Base-by-base conservation (phyloP, 2,797 vertebrate genomes). In the Pipistrellus kuhlii region DNA sequence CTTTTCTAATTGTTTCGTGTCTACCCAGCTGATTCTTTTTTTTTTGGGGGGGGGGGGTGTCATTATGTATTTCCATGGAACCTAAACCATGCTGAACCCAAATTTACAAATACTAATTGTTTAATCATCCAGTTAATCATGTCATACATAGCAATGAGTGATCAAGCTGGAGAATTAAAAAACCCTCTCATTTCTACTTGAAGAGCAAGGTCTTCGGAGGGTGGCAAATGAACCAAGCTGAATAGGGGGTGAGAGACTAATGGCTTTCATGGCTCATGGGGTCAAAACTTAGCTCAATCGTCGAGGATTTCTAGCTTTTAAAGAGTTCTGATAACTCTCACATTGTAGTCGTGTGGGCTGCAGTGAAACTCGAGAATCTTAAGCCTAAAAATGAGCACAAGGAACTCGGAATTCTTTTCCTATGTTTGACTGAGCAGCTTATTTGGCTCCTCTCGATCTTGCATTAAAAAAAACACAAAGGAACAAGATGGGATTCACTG, bases 191-290 rank as follows among this genome's bases (percentile, higher is more conserved):
- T 80, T 80, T 84, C 55, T 71, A 23, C 32, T 23, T 7, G 59
- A 92, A 75, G 25, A 90, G 32, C 44, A 44, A 89, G 89, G 27
- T 85, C 59, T 85, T 64, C 59, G 75, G 75, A 94, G 23, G n/a
- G 44, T 72, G n/a, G 68, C 20, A 41, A 69, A 27, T 59, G 76
- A 94, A 27, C 48, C 53, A 48, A 57, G 71, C 11, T 59, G 73
- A 94, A 30, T 57, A 72, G 87, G 23, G 4, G n/a, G 38, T 48
- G 55, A 32, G 20, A 30, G 59, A 53, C 83, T 46, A 46, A 78
- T 68, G 35, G 32, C 51, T n/a, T 64, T 64, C 66, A 21, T 3
- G 14, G 38, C 32, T 94, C 25, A 2, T 25, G 57, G 30, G 41
- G 32, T 68, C 23, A 78, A 38, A 89, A 27, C 44, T 88, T 59